phyloP scores from a whole-genome alignment of 2,113 vertebrate species.

The Urocitellus parryii region DNA sequence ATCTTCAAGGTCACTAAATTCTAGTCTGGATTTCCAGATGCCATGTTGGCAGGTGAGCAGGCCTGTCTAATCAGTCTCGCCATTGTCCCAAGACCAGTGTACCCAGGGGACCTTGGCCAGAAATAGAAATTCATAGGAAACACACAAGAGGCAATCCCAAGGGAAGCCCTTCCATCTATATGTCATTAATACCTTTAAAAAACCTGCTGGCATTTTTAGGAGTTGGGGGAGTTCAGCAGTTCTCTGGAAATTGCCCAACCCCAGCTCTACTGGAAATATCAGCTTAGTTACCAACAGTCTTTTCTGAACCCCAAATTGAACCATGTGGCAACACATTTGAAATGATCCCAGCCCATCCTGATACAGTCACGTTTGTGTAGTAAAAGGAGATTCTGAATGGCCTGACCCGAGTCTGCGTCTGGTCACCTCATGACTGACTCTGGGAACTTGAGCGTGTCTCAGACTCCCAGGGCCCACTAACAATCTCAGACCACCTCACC shows the following conservation, averaged over 20 bases:
- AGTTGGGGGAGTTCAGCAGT: background rate
- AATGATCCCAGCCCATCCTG: background rate
- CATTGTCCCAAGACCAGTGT: background rate
- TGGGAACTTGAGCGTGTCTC: background rate
- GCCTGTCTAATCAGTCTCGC: background rate
- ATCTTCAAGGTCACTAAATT: background rate
- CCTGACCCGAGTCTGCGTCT: background rate
- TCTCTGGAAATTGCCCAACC: background rate
- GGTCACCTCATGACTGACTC: background rate
- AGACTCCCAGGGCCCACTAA: background rate
- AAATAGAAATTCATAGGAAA: background rate
- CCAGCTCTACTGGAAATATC: background rate
- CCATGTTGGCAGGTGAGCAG: background rate
- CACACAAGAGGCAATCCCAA: background rate
- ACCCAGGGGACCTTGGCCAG: background rate
- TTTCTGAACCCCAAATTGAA: background rate
- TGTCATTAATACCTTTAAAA: background rate
- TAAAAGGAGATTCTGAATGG: background rate
- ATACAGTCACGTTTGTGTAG: background rate
- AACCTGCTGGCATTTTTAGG: background rate
- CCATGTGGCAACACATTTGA: background rate
- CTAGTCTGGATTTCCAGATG: background rate
- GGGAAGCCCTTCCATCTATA: background rate
- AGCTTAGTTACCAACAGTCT: background rate
- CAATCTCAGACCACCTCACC: background rate